Percentiles rank a stretch among this genome's conserved stretches.
These are phyloP conservation scores for Petrocephalus schoutedeni DNA, from an alignment of 2,797 vertebrate genomes.

Conservation along the genomic window DNA sequence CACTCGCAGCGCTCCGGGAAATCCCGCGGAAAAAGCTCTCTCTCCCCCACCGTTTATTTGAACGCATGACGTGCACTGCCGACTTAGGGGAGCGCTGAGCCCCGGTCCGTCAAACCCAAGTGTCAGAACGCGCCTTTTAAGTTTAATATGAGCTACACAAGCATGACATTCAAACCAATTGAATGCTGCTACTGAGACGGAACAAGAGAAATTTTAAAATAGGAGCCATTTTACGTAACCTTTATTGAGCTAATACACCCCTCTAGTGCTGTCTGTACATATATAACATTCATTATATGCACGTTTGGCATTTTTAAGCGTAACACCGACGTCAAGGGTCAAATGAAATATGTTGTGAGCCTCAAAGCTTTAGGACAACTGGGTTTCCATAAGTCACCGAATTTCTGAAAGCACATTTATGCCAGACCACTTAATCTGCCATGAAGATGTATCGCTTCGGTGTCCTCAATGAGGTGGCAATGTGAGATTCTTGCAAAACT, in stretches of 20 bases:
- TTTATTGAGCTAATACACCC: background rate
- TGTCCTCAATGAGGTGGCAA: background rate
- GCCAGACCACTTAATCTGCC: conserved; percentile 1
- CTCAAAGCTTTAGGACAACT: background rate
- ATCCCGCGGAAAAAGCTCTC: background rate
- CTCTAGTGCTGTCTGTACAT: background rate
- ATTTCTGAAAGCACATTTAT: background rate
- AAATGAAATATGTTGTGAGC: conserved; percentile 9
- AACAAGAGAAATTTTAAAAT: background rate
- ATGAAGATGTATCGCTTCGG: conserved; percentile 7
- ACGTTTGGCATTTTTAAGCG: background rate
- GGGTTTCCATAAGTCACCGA: background rate
- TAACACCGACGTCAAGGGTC: background rate
- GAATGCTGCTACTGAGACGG: background rate
- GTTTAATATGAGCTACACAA: background rate
- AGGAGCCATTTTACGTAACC: background rate
- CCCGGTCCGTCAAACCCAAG: background rate
- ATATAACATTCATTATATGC: background rate
- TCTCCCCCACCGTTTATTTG: background rate
- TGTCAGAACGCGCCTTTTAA: conserved; percentile 13
- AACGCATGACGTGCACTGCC: conserved; percentile 5
- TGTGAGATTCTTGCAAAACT: conserved; percentile 8
- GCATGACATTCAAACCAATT: background rate
- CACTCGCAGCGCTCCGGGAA: background rate
- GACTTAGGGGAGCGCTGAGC: background rate